Evolutionary conservation across 2,113 vertebrate species (phyloP).

Genomic region (Myxocyprinus asiaticus): DNA sequence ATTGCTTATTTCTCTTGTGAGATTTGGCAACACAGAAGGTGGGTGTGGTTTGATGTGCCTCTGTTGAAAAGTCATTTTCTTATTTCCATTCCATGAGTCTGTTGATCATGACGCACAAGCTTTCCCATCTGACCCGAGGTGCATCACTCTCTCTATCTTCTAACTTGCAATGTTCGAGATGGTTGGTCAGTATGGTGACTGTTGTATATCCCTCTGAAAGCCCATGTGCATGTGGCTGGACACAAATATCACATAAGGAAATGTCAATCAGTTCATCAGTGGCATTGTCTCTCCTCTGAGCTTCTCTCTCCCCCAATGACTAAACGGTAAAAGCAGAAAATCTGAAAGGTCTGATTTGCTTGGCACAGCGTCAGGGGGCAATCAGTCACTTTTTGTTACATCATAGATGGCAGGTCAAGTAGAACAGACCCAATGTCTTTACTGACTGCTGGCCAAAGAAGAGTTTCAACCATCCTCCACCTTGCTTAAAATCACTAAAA

Average conservation of each 20-base stretch:
- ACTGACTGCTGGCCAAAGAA: slow-evolving; percentile 52
- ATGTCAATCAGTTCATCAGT: slow-evolving; percentile 72
- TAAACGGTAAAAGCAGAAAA: slow-evolving; percentile 63
- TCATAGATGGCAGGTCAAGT: slow-evolving; percentile 72
- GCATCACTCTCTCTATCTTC: slow-evolving; percentile 2
- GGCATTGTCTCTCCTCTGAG: slow-evolving; percentile 62
- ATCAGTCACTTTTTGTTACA: slow-evolving; percentile 75
- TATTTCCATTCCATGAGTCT: neutral
- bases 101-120: neutral
- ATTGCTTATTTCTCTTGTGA: too few species aligned
- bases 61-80: slow-evolving; percentile 2
- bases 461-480: slow-evolving; percentile 35
- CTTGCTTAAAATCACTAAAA: slow-evolving; percentile 10
- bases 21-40: too few species aligned
- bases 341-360: slow-evolving; percentile 65
- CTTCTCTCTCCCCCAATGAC: slow-evolving; percentile 59
- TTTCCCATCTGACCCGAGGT: neutral
- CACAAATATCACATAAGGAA: slow-evolving; percentile 61
- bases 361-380: slow-evolving; percentile 66
- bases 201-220: slow-evolving; percentile 54
- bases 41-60: too few species aligned
- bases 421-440: slow-evolving; percentile 66
- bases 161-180: slow-evolving; percentile 40
- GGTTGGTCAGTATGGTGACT: slow-evolving; percentile 51
- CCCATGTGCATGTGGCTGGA: slow-evolving; percentile 53